Conservation (phyloP, 2,797 vertebrate genomes). For the Bothrops alternatus region DNA sequence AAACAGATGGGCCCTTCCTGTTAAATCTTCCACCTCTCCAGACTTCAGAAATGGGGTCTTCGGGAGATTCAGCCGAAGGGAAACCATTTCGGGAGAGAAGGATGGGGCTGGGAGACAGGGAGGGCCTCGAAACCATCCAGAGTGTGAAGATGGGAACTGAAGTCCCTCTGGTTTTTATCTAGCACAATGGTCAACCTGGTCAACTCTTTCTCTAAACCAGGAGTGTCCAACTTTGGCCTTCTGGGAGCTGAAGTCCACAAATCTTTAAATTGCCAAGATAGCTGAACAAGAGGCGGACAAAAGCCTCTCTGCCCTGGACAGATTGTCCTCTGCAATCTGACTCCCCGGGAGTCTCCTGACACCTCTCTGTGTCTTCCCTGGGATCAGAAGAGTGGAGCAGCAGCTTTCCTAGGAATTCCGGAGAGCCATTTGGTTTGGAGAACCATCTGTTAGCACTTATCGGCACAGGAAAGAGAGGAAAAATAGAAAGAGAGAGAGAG, state of each 20-base stretch:
- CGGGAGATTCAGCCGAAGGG: neutral
- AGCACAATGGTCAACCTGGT: neutral
- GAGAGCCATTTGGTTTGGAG: slow-evolving; percentile 8
- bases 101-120: neutral
- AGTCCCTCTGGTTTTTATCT: neutral
- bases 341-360: neutral
- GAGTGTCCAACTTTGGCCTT: neutral
- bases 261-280: neutral
- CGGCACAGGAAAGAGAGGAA: slow-evolving; percentile 58
- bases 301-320: neutral
- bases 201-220: neutral
- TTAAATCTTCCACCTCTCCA: neutral
- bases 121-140: neutral
- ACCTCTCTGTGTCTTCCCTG: neutral
- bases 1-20: neutral
- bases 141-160: neutral
- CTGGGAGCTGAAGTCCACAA: neutral
- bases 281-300: neutral
- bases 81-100: neutral
- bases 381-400: neutral
- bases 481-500: slow-evolving; percentile 1
- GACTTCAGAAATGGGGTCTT: neutral
- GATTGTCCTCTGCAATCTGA: neutral
- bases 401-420: neutral
- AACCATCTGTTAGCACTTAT: slow-evolving; percentile 71